phyloP scores from a whole-genome alignment of 2,888 invertebrate genomes.

The Ametastegia equiseti region DNA sequence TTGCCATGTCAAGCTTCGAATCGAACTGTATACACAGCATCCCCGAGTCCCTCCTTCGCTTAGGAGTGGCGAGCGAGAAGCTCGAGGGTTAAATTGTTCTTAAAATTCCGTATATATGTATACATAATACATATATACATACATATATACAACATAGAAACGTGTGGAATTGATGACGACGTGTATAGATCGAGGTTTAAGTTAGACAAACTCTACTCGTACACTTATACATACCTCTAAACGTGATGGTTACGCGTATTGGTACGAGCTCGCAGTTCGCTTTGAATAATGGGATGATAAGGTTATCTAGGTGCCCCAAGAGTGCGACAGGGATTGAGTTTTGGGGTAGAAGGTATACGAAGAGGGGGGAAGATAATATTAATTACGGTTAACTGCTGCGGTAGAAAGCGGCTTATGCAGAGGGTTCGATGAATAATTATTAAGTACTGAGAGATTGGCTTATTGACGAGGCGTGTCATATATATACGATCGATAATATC shows the following conservation, averaged over 20 bases:
- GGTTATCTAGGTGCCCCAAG: slow-evolving; percentile 16
- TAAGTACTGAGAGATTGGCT: slow-evolving; percentile 25
- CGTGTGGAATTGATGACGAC: neutral
- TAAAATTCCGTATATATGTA: too few relatives aligned
- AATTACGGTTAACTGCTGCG: slow-evolving; percentile 25
- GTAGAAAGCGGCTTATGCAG: neutral
- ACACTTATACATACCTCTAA: neutral
- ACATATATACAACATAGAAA: too few relatives aligned
- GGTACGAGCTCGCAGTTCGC: neutral
- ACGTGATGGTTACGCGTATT: neutral
- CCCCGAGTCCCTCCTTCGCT: neutral
- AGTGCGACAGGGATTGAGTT: neutral
- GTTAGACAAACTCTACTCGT: neutral
- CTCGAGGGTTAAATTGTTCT: slow-evolving; percentile 24
- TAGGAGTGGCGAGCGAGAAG: neutral
- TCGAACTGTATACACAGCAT: slow-evolving; percentile 30
- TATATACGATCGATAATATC: slow-evolving; percentile 14
- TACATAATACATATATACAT: too few relatives aligned
- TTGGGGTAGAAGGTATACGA: neutral
- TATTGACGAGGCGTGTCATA: neutral
- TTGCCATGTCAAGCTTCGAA: slow-evolving; percentile 41
- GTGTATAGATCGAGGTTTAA: neutral
- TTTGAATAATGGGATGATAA: slow-evolving; percentile 31
- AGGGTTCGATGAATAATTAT: slow-evolving; percentile 19
- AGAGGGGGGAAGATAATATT: slow-evolving; percentile 11